Conservation (phyloP, 1,140 invertebrate species). For the Trichonephila clavipes region DNA sequence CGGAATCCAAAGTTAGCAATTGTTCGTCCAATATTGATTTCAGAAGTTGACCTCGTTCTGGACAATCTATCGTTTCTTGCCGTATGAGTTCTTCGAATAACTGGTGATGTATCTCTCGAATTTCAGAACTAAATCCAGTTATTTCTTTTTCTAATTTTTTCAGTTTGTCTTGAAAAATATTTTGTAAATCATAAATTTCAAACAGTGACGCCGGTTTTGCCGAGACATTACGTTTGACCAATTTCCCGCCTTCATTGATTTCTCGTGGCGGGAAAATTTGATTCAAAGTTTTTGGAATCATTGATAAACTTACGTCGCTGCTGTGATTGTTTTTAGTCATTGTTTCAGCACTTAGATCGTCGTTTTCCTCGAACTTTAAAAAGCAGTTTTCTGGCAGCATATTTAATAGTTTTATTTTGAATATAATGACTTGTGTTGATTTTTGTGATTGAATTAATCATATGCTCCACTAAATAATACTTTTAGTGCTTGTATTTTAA, state of each 20-base stretch:
- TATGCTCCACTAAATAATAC: too few species aligned
- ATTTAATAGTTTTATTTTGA: not conserved
- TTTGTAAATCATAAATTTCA: conserved; percentile 45
- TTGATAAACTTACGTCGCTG: not conserved
- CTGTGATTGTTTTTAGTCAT: not conserved
- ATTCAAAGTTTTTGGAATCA: not conserved
- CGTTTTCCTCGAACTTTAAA: conserved; percentile 36
- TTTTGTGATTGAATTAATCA: not conserved
- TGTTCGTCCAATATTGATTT: not conserved
- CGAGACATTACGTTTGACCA: not conserved
- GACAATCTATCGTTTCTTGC: conserved; percentile 47
- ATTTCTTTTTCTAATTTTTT: conserved; percentile 8
- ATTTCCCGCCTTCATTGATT: not conserved
- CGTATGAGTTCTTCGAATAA: conserved; percentile 56
- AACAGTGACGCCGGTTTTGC: not conserved
- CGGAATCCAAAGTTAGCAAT: not conserved
- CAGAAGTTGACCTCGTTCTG: conserved; percentile 33
- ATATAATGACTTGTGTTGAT: not conserved
- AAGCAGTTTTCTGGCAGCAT: not conserved
- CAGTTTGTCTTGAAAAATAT: conserved; percentile 5
- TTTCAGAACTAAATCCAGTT: not conserved
- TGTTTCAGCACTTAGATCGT: not conserved
- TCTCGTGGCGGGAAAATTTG: not conserved
- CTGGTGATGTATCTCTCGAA: conserved; percentile 1
- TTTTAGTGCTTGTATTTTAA: too few species aligned